Evolutionary conservation across 2,113 vertebrate genomes (phyloP).

Genomic region (Malurus melanocephalus): DNA sequence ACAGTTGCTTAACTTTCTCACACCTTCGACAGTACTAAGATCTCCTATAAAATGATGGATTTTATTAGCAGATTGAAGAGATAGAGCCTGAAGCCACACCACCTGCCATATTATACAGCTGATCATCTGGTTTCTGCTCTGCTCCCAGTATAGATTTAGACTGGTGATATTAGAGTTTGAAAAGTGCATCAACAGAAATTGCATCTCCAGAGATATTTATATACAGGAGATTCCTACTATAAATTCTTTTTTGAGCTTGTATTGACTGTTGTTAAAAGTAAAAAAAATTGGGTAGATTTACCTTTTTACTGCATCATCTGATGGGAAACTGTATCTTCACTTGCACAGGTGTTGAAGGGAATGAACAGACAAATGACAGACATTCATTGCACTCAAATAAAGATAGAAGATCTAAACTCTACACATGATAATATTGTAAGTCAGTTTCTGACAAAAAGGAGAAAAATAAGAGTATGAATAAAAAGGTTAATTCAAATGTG

Average conservation of each 20-base stretch:
- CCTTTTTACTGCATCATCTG: neutral
- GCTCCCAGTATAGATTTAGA: neutral
- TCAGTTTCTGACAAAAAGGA: neutral
- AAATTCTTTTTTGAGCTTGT: neutral
- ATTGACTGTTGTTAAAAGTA: neutral
- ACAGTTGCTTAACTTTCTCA: neutral
- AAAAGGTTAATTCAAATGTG: neutral
- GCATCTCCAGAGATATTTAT: neutral
- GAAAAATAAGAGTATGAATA: neutral
- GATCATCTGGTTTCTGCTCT: neutral
- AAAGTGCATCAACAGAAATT: neutral
- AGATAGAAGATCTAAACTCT: neutral
- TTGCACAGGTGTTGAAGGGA: neutral
- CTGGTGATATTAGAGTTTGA: neutral
- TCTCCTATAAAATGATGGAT: neutral
- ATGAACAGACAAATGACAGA: neutral
- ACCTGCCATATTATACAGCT: accelerated
- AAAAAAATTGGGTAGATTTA: neutral
- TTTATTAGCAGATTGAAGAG: neutral
- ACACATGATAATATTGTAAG: neutral
- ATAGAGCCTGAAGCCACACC: neutral
- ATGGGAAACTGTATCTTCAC: neutral
- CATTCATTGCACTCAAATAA: neutral
- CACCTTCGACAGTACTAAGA: neutral
- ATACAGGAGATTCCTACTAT: neutral